phyloP scores from a whole-genome alignment of 92 coral and sea anemone genomes.

The Umimayanthus chanpuru region DNA sequence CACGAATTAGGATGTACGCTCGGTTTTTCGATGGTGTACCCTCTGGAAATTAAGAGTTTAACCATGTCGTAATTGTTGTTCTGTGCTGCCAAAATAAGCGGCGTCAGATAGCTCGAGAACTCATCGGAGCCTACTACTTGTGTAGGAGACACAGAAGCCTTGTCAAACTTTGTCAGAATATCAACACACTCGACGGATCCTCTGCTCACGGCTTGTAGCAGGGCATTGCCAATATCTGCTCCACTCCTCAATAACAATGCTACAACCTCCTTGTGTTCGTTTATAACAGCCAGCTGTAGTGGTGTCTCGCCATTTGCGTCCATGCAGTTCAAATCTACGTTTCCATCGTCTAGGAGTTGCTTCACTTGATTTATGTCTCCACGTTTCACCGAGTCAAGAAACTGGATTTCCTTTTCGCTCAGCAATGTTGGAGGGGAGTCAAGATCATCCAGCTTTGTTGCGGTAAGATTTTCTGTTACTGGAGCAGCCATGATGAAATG shows the following conservation, averaged over 20 bases:
- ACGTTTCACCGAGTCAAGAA: constrained; percentile 32
- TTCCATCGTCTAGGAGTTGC: neutral
- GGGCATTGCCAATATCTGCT: constrained; percentile 44
- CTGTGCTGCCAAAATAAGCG: constrained; percentile 71
- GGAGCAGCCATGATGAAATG: constrained; percentile 12
- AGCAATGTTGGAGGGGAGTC: constrained; percentile 25
- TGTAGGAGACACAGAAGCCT: neutral
- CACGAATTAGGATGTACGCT: constrained; percentile 61
- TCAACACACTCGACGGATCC: constrained; percentile 38
- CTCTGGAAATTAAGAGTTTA: constrained; percentile 64
- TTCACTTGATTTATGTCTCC: constrained; percentile 17
- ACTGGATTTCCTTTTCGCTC: constrained; percentile 25
- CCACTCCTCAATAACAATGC: constrained; percentile 18
- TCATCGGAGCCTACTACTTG: neutral
- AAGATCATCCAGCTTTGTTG: neutral
- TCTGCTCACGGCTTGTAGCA: constrained; percentile 46
- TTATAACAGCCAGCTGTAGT: constrained; percentile 45
- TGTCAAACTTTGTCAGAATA: constrained; percentile 17
- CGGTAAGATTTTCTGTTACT: neutral
- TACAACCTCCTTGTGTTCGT: constrained; percentile 18
- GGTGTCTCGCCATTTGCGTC: constrained; percentile 46
- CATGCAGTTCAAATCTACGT: constrained; percentile 39
- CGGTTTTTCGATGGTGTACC: constrained; percentile 67
- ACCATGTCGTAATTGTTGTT: constrained; percentile 67
- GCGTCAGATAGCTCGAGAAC: constrained; percentile 44